These are phyloP conservation scores for Agonopterix arenella DNA, from an alignment of 2,888 invertebrate species.

Conservation along the genomic window DNA sequence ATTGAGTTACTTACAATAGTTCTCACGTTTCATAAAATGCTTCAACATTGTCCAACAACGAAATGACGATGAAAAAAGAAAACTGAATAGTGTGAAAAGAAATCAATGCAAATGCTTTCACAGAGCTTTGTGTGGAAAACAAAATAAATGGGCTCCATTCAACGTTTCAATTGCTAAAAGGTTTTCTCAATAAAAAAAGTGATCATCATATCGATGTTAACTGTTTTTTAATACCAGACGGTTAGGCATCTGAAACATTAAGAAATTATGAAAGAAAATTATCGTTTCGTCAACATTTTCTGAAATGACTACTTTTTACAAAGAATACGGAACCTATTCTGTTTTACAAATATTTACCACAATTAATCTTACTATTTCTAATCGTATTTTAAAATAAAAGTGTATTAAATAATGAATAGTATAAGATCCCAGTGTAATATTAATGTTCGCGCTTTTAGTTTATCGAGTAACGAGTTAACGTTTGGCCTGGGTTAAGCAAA, in stretches of 20 bases:
- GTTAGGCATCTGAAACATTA: conserved; percentile 61
- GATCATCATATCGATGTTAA: conserved; percentile 22
- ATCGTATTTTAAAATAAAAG: too few relatives aligned
- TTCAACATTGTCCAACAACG: conserved; percentile 33
- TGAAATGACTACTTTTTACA: too few relatives aligned
- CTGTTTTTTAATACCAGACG: conserved; percentile 19
- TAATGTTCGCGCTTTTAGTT: too few relatives aligned
- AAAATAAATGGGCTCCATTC: conserved; percentile 10
- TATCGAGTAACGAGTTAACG: too few relatives aligned
- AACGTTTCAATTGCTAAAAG: neutral
- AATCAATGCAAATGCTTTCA: conserved; percentile 25
- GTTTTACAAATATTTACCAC: too few relatives aligned
- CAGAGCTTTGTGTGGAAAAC: conserved; percentile 16
- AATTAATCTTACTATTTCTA: too few relatives aligned
- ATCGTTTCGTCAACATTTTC: too few relatives aligned
- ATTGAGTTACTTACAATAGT: too few relatives aligned
- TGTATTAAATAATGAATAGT: too few relatives aligned
- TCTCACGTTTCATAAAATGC: conserved; percentile 21
- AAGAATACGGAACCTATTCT: too few relatives aligned
- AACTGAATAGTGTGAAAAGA: conserved; percentile 20
- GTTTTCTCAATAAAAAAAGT: conserved; percentile 7
- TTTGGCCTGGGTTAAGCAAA: too few relatives aligned
- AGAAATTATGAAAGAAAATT: conserved; percentile 46
- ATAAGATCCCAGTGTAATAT: too few relatives aligned
- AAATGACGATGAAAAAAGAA: conserved; percentile 17